Conservation (phyloP, 1,140 invertebrate genomes). For the Hycleus phaleratus region DNA sequence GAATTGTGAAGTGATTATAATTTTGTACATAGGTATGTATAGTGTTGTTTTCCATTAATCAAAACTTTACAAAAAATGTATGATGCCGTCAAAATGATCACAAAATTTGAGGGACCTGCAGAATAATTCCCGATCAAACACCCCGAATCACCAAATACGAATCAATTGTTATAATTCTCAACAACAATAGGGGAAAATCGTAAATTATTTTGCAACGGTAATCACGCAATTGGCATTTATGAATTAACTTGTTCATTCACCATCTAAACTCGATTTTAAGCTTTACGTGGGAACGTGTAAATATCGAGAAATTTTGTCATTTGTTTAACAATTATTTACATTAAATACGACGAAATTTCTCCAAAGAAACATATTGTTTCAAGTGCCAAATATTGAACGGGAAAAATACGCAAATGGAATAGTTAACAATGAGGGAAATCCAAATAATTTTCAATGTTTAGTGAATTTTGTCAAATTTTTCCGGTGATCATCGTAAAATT, state of each 20-base stretch:
- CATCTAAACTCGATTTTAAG: not conserved
- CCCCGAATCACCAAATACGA: no score
- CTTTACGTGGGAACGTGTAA: slow-evolving; percentile 7
- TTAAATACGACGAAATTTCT: slow-evolving; percentile 9
- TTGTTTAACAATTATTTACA: not conserved
- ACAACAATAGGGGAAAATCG: not conserved
- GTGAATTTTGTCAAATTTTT: no score
- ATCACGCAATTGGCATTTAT: no score
- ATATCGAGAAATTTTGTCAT: slow-evolving; percentile 12
- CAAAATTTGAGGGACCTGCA: no score
- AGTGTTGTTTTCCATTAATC: slow-evolving; percentile 14
- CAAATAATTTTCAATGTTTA: no score
- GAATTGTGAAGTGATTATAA: slow-evolving; percentile 6
- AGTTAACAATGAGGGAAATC: no score
- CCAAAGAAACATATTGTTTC: slow-evolving; percentile 7
- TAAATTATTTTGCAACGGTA: no score
- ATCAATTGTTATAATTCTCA: no score
- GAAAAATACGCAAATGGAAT: no score
- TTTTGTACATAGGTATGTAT: slow-evolving; percentile 15
- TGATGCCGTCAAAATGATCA: not conserved
- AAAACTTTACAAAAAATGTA: slow-evolving; percentile 3
- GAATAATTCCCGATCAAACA: no score
- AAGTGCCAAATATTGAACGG: slow-evolving; percentile 3
- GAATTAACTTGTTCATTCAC: no score
- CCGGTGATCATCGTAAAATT: no score